Evolutionary conservation across 1,140 invertebrate species (phyloP).

Genomic region (Metaphire vulgaris): DNA sequence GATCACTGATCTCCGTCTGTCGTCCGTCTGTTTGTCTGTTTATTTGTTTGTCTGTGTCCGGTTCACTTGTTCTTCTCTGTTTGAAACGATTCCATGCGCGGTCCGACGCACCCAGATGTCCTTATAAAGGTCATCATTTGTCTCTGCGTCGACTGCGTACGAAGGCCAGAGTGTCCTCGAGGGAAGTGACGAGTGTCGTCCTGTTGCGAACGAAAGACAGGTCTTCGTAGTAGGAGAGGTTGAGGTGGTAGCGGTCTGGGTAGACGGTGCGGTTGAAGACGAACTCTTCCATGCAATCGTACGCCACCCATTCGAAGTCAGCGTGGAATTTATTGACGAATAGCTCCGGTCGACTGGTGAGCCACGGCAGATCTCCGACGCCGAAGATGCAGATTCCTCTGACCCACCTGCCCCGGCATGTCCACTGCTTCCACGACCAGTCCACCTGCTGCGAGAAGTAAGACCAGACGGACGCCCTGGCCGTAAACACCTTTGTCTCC

Average conservation of each 20-base stretch:
- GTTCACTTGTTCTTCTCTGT: too few relatives aligned
- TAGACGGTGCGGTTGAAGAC: constrained; percentile 9
- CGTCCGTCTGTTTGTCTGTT: background rate
- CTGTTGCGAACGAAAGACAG: constrained; percentile 21
- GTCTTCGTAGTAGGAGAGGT: constrained; percentile 22
- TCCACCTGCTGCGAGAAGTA: background rate
- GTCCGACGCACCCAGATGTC: too few relatives aligned
- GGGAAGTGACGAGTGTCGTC: background rate
- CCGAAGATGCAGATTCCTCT: constrained; percentile 40
- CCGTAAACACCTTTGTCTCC: constrained; percentile 26
- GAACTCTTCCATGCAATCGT: constrained; percentile 41
- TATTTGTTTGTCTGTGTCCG: background rate
- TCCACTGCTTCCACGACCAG: constrained; percentile 31
- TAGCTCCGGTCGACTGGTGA: constrained; percentile 34
- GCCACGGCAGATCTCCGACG: constrained; percentile 36
- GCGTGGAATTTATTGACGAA: constrained; percentile 49
- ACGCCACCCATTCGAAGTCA: constrained; percentile 35
- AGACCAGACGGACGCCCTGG: constrained; percentile 18
- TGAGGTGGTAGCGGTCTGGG: background rate
- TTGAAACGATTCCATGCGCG: too few relatives aligned
- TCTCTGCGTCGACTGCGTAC: background rate
- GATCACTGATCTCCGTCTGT: background rate
- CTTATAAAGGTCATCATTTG: too few relatives aligned
- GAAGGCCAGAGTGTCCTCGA: background rate
- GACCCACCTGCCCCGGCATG: constrained; percentile 23